Conservation (phyloP, 2,888 invertebrate genomes). For the Eledona agricola region DNA sequence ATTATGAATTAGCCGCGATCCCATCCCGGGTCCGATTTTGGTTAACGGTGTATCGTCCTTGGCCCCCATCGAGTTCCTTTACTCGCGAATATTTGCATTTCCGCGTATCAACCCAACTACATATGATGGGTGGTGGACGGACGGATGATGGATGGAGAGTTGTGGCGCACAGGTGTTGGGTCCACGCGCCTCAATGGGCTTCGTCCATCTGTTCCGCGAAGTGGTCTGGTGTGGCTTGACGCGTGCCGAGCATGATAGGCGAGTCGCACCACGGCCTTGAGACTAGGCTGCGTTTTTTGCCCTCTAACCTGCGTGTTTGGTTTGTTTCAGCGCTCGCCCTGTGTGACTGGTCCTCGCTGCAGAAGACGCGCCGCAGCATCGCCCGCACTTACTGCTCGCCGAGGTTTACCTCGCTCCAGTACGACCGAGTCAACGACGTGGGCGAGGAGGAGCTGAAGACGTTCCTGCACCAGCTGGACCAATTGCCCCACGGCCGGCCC, state of each 20-base stretch:
- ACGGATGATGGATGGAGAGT: constrained; percentile 14
- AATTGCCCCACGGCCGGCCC: constrained; percentile 61
- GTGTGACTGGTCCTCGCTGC: constrained; percentile 88
- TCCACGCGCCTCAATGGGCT: constrained; percentile 50
- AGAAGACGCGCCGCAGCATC: constrained; percentile 79
- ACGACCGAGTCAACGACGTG: constrained; percentile 75
- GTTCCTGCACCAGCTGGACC: constrained; percentile 68
- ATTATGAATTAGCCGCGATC: constrained; percentile 11
- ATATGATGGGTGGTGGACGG: constrained; percentile 15
- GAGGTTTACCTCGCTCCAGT: constrained; percentile 76
- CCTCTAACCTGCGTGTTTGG: constrained; percentile 50
- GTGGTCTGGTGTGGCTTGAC: constrained; percentile 46
- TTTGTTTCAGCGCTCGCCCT: constrained; percentile 79
- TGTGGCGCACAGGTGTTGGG: constrained; percentile 44
- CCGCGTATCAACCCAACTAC: constrained; percentile 28
- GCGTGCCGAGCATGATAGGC: constrained; percentile 48
- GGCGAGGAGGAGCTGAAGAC: constrained; percentile 72
- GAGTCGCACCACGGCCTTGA: constrained; percentile 49
- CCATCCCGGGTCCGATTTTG: constrained; percentile 23
- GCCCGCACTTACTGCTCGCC: constrained; percentile 85
- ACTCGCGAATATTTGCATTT: constrained; percentile 27
- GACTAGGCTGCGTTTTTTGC: constrained; percentile 52
- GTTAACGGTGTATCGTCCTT: constrained; percentile 53
- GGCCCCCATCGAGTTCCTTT: constrained; percentile 38
- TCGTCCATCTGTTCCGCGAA: constrained; percentile 48